Evolutionary conservation across 2,888 invertebrate genomes (phyloP).

Genomic region (Eurois occulta): DNA sequence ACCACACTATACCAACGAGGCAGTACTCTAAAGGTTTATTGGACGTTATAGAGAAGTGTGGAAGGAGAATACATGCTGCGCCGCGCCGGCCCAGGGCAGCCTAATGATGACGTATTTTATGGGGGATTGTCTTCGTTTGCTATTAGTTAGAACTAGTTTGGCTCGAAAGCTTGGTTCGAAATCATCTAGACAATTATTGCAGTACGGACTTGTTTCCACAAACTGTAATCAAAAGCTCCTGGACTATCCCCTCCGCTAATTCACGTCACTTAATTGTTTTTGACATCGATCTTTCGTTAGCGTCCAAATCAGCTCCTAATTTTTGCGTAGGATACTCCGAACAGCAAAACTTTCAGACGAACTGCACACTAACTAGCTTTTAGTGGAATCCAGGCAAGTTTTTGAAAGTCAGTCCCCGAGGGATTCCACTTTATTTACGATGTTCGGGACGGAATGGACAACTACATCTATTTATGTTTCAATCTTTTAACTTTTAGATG

Average conservation of each 20-base stretch:
- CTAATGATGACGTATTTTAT: too few species aligned
- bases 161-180: too few species aligned
- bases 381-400: slow-evolving; percentile 32
- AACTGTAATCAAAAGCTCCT: not conserved
- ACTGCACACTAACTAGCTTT: slow-evolving; percentile 36
- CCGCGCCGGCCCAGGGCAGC: too few species aligned
- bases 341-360: slow-evolving; percentile 27
- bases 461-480: slow-evolving; percentile 28
- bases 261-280: not conserved
- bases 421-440: slow-evolving; percentile 36
- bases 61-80: not conserved
- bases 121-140: too few species aligned
- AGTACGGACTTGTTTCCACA: too few species aligned
- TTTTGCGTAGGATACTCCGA: slow-evolving; percentile 2
- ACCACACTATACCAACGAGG: too few species aligned
- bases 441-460: slow-evolving; percentile 23
- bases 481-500: slow-evolving; percentile 38
- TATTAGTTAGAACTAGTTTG: not conserved
- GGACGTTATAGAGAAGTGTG: not conserved
- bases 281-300: slow-evolving; percentile 1
- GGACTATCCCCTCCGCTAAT: not conserved
- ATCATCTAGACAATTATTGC: too few species aligned
- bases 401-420: slow-evolving; percentile 34
- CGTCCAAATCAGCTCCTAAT: slow-evolving; percentile 8
- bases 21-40: not conserved